Conservation (phyloP, 2,797 vertebrate species). For the Adelosebastes latens region DNA sequence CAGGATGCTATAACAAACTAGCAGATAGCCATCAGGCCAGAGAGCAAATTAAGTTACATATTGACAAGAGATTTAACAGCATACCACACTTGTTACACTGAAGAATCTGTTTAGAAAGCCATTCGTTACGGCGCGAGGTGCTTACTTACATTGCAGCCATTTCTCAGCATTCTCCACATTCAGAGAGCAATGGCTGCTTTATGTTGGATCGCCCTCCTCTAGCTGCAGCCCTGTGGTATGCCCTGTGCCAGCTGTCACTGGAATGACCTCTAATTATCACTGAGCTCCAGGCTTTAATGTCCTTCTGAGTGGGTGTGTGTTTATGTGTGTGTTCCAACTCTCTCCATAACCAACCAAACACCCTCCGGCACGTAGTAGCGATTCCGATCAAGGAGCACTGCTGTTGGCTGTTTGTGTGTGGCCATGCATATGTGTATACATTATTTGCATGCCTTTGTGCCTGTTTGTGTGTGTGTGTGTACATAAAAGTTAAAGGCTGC, state of each 20-base stretch:
- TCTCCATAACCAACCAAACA: conserved; percentile 66
- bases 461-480: conserved; percentile 5
- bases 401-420: conserved; percentile 41
- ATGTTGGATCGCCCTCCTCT: conserved; percentile 22
- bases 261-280: conserved; percentile 73
- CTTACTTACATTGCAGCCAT: conserved; percentile 25
- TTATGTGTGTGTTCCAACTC: conserved; percentile 59
- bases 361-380: conserved; percentile 46
- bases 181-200: conserved; percentile 12
- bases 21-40: neutral
- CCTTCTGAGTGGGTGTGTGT: conserved; percentile 59
- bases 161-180: conserved; percentile 44
- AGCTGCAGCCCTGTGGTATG: conserved; percentile 30
- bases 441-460: conserved; percentile 33
- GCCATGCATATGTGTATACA: neutral
- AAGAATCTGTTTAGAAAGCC: conserved; percentile 46
- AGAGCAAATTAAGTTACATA: conserved; percentile 42
- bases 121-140: conserved; percentile 10
- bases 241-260: conserved; percentile 64
- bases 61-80: conserved; percentile 50
- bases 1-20: conserved; percentile 12
- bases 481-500: conserved; percentile 47
- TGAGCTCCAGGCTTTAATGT: conserved; percentile 65
- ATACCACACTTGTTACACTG: conserved; percentile 30
- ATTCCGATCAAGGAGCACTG: conserved; percentile 50